Conservation (phyloP, 2,113 vertebrate species). For the Elephas maximus region DNA sequence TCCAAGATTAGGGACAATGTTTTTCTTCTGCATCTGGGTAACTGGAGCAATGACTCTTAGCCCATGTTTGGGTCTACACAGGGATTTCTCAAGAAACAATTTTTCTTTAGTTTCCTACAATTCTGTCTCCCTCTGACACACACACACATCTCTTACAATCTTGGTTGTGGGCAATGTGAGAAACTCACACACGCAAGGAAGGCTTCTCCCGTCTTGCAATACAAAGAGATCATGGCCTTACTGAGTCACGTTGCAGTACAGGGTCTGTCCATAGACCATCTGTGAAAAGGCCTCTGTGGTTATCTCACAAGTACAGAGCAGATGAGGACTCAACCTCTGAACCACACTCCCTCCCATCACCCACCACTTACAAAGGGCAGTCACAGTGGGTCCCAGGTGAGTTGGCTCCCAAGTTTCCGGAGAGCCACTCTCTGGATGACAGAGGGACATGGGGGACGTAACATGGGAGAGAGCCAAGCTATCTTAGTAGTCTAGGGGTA, state of each 20-base stretch:
- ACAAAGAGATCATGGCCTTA: neutral
- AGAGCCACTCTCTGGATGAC: neutral
- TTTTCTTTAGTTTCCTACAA: neutral
- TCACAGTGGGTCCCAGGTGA: neutral
- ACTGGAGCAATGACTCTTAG: neutral
- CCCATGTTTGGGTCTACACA: neutral
- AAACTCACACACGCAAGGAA: conserved; percentile 15
- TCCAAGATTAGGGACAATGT: neutral
- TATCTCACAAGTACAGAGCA: conserved; percentile 60
- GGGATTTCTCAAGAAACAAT: neutral
- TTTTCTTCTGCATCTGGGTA: neutral
- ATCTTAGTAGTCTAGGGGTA: neutral
- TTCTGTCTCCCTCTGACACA: neutral
- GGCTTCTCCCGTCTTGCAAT: neutral
- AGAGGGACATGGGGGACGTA: too few relatives aligned
- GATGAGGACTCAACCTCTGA: neutral
- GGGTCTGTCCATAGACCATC: neutral
- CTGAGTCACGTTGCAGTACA: neutral
- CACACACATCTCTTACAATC: neutral
- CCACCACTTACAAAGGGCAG: neutral
- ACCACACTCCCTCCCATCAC: neutral
- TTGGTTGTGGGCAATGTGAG: neutral
- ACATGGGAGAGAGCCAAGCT: neutral
- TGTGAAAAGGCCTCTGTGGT: conserved; percentile 64
- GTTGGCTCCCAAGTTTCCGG: too few relatives aligned